Evolutionary conservation across 2,797 vertebrate genomes (phyloP).

Genomic region (Steatocranus sp.): DNA sequence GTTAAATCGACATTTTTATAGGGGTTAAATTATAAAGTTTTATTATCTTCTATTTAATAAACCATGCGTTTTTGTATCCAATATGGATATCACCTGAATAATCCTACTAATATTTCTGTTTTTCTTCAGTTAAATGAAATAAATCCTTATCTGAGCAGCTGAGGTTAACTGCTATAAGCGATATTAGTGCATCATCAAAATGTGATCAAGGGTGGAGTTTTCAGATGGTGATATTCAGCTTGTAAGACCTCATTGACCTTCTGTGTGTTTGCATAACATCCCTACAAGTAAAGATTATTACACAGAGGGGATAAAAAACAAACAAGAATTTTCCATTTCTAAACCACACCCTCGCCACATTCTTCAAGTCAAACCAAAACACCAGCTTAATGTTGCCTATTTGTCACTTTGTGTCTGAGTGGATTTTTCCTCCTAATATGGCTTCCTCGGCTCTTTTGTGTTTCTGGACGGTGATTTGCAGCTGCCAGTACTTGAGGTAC

Average conservation of each 20-base stretch:
- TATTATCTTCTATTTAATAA: neutral
- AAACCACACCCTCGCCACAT: neutral
- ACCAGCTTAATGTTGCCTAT: neutral
- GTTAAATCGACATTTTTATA: neutral
- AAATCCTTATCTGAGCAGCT: neutral
- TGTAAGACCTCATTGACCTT: neutral
- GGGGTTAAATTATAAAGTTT: neutral
- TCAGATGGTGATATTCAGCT: neutral
- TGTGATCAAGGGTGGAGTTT: neutral
- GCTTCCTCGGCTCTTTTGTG: conserved; percentile 81
- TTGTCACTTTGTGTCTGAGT: conserved; percentile 42
- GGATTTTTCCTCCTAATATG: conserved; percentile 59
- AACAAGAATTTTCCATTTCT: conserved; percentile 1
- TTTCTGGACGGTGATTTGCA: conserved; percentile 83
- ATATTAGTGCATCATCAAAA: neutral
- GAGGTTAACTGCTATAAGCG: neutral
- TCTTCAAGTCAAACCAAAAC: conserved; percentile 2
- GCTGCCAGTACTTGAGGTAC: conserved; percentile 92
- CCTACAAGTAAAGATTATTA: neutral
- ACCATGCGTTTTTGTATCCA: neutral
- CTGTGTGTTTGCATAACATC: neutral
- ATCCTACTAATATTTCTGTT: neutral
- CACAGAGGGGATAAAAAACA: neutral
- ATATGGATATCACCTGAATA: neutral
- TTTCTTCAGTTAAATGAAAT: neutral